These are phyloP conservation scores for Periophthalmus magnuspinnatus DNA, from an alignment of 2,797 vertebrate genomes.

Conservation along the genomic window DNA sequence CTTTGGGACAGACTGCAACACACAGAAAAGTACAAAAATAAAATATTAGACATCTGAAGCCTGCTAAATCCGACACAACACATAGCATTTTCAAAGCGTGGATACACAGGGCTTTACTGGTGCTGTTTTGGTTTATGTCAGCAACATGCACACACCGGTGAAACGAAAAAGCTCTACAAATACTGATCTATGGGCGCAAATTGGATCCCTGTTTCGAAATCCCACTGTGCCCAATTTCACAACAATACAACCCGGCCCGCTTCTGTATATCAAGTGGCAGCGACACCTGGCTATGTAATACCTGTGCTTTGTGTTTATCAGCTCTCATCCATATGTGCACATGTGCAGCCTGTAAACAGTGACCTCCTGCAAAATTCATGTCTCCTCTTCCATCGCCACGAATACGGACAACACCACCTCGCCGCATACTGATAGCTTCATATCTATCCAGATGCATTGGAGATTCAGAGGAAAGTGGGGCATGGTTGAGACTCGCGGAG, in stretches of 20 bases:
- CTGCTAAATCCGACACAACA: conserved; percentile 36
- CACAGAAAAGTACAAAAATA: conserved; percentile 3
- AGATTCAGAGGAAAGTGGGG: conserved; percentile 45
- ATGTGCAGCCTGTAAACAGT: conserved; percentile 46
- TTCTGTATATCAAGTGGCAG: conserved; percentile 36
- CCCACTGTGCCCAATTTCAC: conserved; percentile 39
- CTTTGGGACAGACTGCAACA: conserved; percentile 88
- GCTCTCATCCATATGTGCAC: conserved; percentile 53
- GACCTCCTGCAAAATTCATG: conserved; percentile 62
- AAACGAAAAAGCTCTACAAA: conserved; percentile 20
- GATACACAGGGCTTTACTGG: conserved; percentile 45
- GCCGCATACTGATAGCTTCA: conserved; percentile 38
- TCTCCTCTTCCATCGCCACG: conserved; percentile 28
- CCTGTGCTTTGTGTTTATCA: conserved; percentile 53
- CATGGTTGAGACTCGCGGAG: conserved; percentile 32
- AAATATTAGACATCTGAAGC: conserved; percentile 41
- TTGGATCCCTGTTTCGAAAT: conserved; percentile 30
- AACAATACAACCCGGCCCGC: conserved; percentile 24
- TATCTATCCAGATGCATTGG: conserved; percentile 15
- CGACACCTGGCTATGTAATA: conserved; percentile 39
- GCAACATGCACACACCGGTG: conserved; percentile 23
- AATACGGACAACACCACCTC: conserved; percentile 23
- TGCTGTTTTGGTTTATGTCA: conserved; percentile 46
- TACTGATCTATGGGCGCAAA: conserved; percentile 45
- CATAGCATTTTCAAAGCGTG: conserved; percentile 21